Evolutionary conservation across 2,888 invertebrate species (phyloP).

Genomic region (Pseudococcus viburni): DNA sequence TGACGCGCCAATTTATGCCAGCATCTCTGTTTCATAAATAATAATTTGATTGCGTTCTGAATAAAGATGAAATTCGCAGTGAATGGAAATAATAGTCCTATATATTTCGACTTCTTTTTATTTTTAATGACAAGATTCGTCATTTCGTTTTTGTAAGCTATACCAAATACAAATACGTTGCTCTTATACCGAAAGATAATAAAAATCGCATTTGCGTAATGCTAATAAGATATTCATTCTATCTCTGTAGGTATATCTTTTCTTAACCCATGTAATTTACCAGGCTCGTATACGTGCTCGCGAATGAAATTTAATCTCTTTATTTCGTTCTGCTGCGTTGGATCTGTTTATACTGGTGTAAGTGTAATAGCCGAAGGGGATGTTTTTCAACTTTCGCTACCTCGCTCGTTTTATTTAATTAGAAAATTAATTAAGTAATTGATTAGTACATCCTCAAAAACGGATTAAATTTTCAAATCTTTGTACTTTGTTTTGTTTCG

Average conservation of each 20-base stretch:
- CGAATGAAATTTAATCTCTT: constrained; percentile 12
- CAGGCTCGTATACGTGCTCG: background rate
- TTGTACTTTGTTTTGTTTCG: background rate
- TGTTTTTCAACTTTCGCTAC: background rate
- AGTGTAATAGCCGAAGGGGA: background rate
- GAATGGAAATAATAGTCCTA: background rate
- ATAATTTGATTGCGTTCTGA: background rate
- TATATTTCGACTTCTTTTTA: background rate
- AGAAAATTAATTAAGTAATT: background rate
- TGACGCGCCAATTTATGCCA: background rate
- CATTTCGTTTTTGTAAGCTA: background rate
- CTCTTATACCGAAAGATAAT: background rate
- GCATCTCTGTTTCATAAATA: background rate
- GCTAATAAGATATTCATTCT: no score
- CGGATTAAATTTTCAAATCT: background rate
- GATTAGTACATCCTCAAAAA: background rate
- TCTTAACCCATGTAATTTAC: background rate
- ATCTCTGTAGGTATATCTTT: background rate
- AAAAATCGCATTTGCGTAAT: background rate
- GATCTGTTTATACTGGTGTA: background rate
- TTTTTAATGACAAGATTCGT: background rate
- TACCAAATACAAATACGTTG: no score
- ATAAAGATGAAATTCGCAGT: background rate
- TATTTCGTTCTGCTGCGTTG: background rate
- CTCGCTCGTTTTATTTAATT: background rate